phyloP scores from a whole-genome alignment of 2,797 vertebrate species.

The Pseudopleuronectes americanus region DNA sequence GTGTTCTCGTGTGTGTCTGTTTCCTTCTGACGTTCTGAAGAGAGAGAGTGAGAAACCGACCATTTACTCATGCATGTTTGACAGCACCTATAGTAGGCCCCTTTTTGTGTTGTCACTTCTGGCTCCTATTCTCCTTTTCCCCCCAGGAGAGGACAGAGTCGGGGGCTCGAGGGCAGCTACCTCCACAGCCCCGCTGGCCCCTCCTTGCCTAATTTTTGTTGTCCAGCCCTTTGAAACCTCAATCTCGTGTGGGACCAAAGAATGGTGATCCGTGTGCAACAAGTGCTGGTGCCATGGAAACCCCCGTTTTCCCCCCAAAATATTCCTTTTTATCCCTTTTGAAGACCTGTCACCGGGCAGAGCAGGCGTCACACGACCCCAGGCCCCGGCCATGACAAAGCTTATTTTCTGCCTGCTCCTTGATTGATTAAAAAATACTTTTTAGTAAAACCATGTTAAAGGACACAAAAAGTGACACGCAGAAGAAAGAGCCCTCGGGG shows the following conservation, averaged over 20 bases:
- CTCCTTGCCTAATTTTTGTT: slow-evolving; percentile 86
- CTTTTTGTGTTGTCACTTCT: slow-evolving; percentile 82
- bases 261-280: slow-evolving; percentile 90
- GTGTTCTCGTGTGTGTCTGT: slow-evolving; percentile 43
- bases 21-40: slow-evolving; percentile 47
- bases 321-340: slow-evolving; percentile 92
- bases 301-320: slow-evolving; percentile 91
- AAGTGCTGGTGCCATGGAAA: slow-evolving; percentile 96
- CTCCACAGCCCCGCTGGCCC: slow-evolving; percentile 78
- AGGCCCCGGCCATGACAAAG: slow-evolving; percentile 95
- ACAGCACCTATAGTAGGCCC: slow-evolving; percentile 82
- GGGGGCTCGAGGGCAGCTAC: slow-evolving; percentile 88
- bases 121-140: slow-evolving; percentile 83
- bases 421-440: slow-evolving; percentile 99
- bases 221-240: slow-evolving; percentile 86
- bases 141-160: slow-evolving; percentile 76
- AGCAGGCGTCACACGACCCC: slow-evolving; percentile 95
- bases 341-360: slow-evolving; percentile 96
- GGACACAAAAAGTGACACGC: slow-evolving; percentile 89
- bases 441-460: slow-evolving; percentile 99
- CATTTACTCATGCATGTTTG: slow-evolving; percentile 85
- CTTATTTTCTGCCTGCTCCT: slow-evolving; percentile 98
- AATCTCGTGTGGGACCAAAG: slow-evolving; percentile 85
- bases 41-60: slow-evolving; percentile 81
- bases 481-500: slow-evolving; percentile 81